These are phyloP conservation scores for Tyto alba DNA, from an alignment of 2,113 vertebrate genomes.

Conservation along the genomic window DNA sequence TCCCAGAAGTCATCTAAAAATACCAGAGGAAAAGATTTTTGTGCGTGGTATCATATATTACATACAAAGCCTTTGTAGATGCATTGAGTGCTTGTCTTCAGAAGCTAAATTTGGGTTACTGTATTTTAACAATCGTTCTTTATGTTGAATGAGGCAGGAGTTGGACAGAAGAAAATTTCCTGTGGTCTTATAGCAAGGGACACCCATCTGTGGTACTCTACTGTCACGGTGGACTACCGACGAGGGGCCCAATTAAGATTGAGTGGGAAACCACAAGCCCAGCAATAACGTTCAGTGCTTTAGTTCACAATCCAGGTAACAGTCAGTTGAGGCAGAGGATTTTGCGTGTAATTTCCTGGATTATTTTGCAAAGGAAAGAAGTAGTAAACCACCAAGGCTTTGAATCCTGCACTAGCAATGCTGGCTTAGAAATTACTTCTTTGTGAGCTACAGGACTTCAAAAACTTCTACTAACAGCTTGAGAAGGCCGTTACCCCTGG, in stretches of 20 bases:
- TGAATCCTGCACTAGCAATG: neutral
- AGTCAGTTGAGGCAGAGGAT: neutral
- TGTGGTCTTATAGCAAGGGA: neutral
- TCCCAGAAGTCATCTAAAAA: neutral
- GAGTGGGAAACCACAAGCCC: neutral
- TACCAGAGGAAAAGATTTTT: neutral
- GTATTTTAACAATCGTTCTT: neutral
- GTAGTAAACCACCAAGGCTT: neutral
- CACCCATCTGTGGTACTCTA: neutral
- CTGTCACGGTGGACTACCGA: fast-evolving
- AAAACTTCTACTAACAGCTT: neutral
- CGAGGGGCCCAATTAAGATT: neutral
- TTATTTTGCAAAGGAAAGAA: neutral
- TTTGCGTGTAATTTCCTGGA: neutral
- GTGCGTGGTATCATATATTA: neutral
- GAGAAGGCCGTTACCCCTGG: neutral
- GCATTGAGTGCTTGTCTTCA: neutral
- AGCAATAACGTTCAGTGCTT: neutral
- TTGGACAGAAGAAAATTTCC: neutral
- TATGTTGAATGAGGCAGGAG: neutral
- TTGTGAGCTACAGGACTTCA: neutral
- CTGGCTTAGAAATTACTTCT: neutral
- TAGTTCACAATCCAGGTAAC: neutral
- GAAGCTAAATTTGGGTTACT: neutral
- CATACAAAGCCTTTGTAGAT: neutral